Base-by-base conservation (phyloP, 2,888 invertebrate genomes). In the Monoplex corrugatus region DNA sequence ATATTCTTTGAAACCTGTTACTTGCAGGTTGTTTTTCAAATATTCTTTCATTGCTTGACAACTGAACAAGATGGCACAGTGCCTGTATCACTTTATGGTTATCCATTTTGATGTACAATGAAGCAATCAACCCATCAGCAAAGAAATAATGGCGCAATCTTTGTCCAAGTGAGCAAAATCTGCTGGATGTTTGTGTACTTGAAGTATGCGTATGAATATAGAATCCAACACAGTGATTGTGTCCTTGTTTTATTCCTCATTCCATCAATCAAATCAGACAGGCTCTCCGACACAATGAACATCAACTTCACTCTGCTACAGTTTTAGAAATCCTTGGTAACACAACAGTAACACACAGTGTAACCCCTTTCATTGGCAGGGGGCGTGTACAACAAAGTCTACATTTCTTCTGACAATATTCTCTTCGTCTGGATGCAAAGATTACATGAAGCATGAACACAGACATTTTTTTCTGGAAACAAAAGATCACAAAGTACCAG, bases 241-340 rank as follows among this genome's bases (percentile, higher is more conserved):
- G 78, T 80, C 78, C 78, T 43, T 80, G 40, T 19, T 80, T 80
- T 80, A 43, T 43, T 80, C 78, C 78, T 43, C 43, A 32, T 78
- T 80, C 78, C 78, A 80, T 80, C 23, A 80, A 80, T n/a, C 23
- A 80, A 80, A 28, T 28, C 28, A 10, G 43, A 80, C 78, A 80
- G 40, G 78, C 78, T 43, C 78, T 80, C 78, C 0, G 78, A 80
- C 78, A 80, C 16, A 28, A 28, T 40, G 23, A 80, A 80, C 72
- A 80, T 43, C 78, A 43, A 80, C 23, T 43, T 43, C 40, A 80
- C 78, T n/a, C n/a, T 5, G 78, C 28, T 23, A 80, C 78, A 80
- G 23, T 28, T n/a, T n/a, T n/a, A 5, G 43, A 40, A 80, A 23
- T 16, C 78, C 43, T 32, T 40, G 43, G 78, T 28, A 40, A 80